Evolutionary conservation across 2,113 vertebrate species (phyloP).

Genomic region (Thalassarche chlororhynchos): DNA sequence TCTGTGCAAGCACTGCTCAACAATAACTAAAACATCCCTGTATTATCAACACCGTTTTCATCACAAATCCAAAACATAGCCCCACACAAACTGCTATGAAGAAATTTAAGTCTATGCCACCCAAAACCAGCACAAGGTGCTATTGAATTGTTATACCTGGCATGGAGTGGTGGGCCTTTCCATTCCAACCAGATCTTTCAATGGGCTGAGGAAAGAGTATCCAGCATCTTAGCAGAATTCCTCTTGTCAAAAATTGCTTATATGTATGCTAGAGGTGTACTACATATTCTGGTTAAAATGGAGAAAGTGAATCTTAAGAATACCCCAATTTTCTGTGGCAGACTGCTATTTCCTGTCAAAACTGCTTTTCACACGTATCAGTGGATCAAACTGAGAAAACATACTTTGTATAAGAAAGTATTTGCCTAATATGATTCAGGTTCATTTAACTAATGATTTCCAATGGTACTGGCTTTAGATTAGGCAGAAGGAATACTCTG

Average conservation of each 20-base stretch:
- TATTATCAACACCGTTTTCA: not conserved
- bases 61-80: not conserved
- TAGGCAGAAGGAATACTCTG: not conserved
- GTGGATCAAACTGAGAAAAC: not conserved
- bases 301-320: not conserved
- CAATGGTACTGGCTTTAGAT: not conserved
- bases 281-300: not conserved
- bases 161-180: not conserved
- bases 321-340: not conserved
- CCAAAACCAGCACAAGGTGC: not conserved
- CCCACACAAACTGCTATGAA: not conserved
- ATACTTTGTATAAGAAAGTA: not conserved
- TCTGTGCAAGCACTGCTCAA: not conserved
- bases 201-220: not conserved
- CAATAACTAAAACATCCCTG: not conserved
- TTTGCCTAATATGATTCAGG: not conserved
- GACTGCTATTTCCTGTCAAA: not conserved
- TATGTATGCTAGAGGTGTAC: not conserved
- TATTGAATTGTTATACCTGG: not conserved
- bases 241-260: not conserved
- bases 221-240: not conserved
- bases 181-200: not conserved
- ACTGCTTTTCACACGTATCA: not conserved
- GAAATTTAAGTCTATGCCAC: not conserved
- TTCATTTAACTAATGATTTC: conserved; percentile 6